Evolutionary conservation across 2,797 vertebrate species (phyloP).

Genomic region (Enteromius paludinosus): DNA sequence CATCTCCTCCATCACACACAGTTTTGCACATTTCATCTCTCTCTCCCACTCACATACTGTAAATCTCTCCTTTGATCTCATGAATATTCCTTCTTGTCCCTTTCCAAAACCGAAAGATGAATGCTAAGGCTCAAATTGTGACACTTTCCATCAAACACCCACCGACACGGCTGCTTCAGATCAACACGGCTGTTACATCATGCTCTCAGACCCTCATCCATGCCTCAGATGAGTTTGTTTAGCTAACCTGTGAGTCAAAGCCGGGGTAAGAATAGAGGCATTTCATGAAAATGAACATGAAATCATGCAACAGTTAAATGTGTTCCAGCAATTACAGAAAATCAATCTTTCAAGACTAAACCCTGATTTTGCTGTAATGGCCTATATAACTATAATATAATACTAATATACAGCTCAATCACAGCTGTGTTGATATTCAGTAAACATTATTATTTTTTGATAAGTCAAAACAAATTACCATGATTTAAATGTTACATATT

Average conservation of each 20-base stretch:
- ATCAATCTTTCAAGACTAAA: neutral
- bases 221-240: neutral
- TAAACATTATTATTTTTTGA: neutral
- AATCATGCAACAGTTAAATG: neutral
- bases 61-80: slow-evolving; percentile 58
- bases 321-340: neutral
- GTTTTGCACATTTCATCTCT: slow-evolving; percentile 47
- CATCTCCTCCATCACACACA: slow-evolving; percentile 43
- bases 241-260: neutral
- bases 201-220: neutral
- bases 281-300: neutral
- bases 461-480: neutral
- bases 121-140: neutral
- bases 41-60: slow-evolving; percentile 23
- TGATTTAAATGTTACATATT: neutral
- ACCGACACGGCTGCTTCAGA: neutral
- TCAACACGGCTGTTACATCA: neutral
- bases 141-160: slow-evolving; percentile 17
- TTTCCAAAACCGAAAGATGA: slow-evolving; percentile 61
- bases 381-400: neutral
- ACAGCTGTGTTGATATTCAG: neutral
- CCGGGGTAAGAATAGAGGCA: neutral
- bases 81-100: slow-evolving; percentile 72
- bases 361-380: neutral
- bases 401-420: neutral